These are phyloP conservation scores for Clarias gariepinus DNA, from an alignment of 2,113 vertebrate species.

Conservation along the genomic window DNA sequence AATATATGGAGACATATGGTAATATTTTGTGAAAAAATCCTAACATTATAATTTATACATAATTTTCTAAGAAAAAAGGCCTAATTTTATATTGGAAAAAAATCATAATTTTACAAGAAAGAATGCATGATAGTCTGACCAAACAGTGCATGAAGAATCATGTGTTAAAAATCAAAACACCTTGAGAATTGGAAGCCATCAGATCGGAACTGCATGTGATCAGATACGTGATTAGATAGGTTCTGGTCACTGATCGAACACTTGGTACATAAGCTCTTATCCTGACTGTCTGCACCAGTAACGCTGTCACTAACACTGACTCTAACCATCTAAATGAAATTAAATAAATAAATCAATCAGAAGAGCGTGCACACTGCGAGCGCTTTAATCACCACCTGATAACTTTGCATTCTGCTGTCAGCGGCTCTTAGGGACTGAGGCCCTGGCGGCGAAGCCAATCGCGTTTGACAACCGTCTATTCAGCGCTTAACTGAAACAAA, in stretches of 20 bases:
- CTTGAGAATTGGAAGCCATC: not conserved
- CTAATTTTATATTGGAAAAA: too few species aligned
- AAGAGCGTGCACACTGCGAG: conserved; percentile 61
- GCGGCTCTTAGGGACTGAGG: conserved; percentile 27
- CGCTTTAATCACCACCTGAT: conserved; percentile 60
- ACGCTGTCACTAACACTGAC: conserved; percentile 65
- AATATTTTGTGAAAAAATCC: too few species aligned
- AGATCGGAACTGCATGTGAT: conserved; percentile 32
- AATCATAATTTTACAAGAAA: too few species aligned
- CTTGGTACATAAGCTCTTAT: not conserved
- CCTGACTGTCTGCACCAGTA: conserved; percentile 46
- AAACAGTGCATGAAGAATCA: not conserved
- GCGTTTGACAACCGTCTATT: conserved; percentile 63
- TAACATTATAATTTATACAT: too few species aligned
- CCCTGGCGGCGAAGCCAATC: conserved; percentile 51
- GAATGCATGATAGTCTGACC: too few species aligned
- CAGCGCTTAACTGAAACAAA: conserved; percentile 62
- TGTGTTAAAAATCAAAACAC: not conserved
- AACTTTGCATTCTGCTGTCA: conserved; percentile 64
- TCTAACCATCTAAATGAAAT: conserved; percentile 61
- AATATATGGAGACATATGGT: too few species aligned
- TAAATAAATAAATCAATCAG: conserved; percentile 1
- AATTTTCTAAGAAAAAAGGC: too few species aligned
- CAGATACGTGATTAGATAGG: conserved; percentile 56
- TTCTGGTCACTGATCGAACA: conserved; percentile 41